These are phyloP conservation scores for Biston stratarius DNA, from an alignment of 2,888 invertebrate genomes.

Conservation along the genomic window DNA sequence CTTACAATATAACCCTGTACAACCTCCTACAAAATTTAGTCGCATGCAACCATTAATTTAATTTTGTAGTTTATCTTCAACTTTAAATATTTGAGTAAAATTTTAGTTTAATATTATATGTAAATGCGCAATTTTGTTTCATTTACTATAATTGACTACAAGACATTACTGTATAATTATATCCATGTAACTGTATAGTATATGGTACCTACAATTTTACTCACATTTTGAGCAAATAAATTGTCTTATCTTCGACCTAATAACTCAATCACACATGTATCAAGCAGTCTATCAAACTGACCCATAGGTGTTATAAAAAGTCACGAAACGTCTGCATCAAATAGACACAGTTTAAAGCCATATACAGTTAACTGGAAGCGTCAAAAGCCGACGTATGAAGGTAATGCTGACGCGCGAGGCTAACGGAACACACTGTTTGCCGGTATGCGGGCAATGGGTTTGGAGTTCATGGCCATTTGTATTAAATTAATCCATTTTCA, in stretches of 20 bases:
- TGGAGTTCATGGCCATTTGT: conserved; percentile 19
- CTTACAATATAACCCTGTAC: too few relatives aligned
- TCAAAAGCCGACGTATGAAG: conserved; percentile 6
- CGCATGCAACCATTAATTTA: too few relatives aligned
- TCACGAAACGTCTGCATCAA: neutral
- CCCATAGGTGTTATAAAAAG: neutral
- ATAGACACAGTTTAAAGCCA: neutral
- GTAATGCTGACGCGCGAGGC: conserved; percentile 2
- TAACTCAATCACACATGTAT: neutral
- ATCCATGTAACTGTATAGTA: too few relatives aligned
- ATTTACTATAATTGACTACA: too few relatives aligned
- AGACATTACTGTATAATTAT: too few relatives aligned
- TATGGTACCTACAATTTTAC: too few relatives aligned
- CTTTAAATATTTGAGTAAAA: too few relatives aligned
- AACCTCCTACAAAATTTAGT: too few relatives aligned
- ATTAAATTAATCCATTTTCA: conserved; percentile 2
- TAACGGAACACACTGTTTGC: conserved; percentile 21
- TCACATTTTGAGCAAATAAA: too few relatives aligned
- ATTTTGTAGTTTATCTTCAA: too few relatives aligned
- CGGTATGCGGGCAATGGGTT: conserved; percentile 12
- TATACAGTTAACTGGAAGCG: conserved; percentile 1
- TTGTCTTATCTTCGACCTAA: neutral
- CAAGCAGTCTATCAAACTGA: neutral
- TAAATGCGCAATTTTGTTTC: too few relatives aligned
- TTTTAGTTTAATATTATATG: too few relatives aligned